Evolutionary conservation across 2,888 invertebrate genomes (phyloP).

Genomic region (Drosophila rellima): DNA sequence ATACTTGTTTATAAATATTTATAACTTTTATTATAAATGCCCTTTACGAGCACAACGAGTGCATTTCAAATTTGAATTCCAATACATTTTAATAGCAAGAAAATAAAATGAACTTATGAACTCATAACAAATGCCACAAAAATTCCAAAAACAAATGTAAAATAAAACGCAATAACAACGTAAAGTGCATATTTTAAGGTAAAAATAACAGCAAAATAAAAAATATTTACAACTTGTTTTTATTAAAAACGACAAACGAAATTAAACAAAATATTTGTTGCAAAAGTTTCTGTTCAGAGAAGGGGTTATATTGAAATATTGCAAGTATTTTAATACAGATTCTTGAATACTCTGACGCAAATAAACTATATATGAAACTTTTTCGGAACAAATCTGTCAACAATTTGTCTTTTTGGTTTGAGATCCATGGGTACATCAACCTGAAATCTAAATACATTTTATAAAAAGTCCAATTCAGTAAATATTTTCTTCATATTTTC

Average conservation of each 20-base stretch:
- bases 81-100: slow-evolving; percentile 15
- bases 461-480: slow-evolving; percentile 49
- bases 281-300: slow-evolving; percentile 11
- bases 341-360: slow-evolving; percentile 20
- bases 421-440: slow-evolving; percentile 33
- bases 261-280: slow-evolving; percentile 8
- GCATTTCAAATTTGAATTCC: slow-evolving; percentile 34
- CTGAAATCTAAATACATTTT: slow-evolving; percentile 28
- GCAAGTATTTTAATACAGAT: neutral
- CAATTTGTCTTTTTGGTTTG: slow-evolving; percentile 4
- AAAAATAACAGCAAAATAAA: slow-evolving; percentile 7
- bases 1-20: slow-evolving; percentile 38
- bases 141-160: slow-evolving; percentile 30
- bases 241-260: slow-evolving; percentile 6
- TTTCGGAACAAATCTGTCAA: slow-evolving; percentile 13
- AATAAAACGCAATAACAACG: slow-evolving; percentile 34
- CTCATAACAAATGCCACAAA: slow-evolving; percentile 44
- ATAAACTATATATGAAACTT: slow-evolving; percentile 1
- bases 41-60: slow-evolving; percentile 35
- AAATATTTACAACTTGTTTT: slow-evolving; percentile 3
- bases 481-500: slow-evolving; percentile 1
- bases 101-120: slow-evolving; percentile 14
- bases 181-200: slow-evolving; percentile 26
- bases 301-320: slow-evolving; percentile 7
- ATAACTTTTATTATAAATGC: slow-evolving; percentile 26